Base-by-base conservation (phyloP, 2,113 vertebrate species). In the Speoplatyrhinus poulsoni region DNA sequence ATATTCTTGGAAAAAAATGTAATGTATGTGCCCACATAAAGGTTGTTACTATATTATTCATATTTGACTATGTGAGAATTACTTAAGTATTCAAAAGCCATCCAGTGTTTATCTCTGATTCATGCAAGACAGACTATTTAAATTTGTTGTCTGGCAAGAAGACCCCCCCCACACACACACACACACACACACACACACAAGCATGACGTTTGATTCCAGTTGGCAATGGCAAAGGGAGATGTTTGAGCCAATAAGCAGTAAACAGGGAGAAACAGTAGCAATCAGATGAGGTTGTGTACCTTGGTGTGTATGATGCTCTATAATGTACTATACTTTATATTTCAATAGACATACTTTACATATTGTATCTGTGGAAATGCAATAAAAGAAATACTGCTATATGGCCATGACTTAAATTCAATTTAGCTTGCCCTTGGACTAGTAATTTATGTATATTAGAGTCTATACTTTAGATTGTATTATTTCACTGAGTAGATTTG, bases 171-270 rank as follows among this genome's bases (percentile, higher is more conserved):
- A 55, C 19, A 85, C 26, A 26, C 26, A 26, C 26, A 19, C 19
- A 19, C 19, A 19, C 19, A 19, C 19, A 19, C 1, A 19, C 19
- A 19, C 79, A 55, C 19, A 85, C 26, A 26, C 26, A 26, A 1
- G 19, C 26, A 26, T 26, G 26, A 26, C 26, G 26, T 26, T 86
- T 72, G 87, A 80, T 81, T 86, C 87, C 86, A 90, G 89, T 86
- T 90, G 89, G 83, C 76, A 79, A 75, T 70, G 66, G 81, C 74
- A 76, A 1, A 77, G 75, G 3, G 13, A 59, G 12, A 76, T 60
- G 69, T 82, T 75, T 75, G 69, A 83, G 72, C 41, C 13, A 1
- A 4, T 72, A 75, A 82, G 66, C 36, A 73, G 15, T 48, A 74
- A 79, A 71, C 52, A 54, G 55, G 55, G 13, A 3, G 17, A 54